Conservation (phyloP, 2,797 vertebrate genomes). For the Muscicapa comitata region DNA sequence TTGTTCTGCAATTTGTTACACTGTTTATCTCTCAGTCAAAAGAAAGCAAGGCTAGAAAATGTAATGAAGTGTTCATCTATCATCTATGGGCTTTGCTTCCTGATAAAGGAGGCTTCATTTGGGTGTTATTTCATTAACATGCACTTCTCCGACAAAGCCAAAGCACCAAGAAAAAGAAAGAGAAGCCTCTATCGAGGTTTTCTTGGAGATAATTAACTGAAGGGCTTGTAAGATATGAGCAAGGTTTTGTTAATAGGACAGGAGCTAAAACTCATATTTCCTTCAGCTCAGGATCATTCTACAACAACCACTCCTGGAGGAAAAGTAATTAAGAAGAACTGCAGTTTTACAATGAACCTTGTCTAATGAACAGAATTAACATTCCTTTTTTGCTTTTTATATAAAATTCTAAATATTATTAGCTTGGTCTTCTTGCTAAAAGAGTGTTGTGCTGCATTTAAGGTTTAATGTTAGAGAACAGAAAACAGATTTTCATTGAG, state of each 20-base stretch:
- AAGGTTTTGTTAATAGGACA: background rate
- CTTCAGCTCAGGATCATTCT: background rate
- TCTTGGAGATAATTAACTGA: background rate
- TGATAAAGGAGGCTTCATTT: background rate
- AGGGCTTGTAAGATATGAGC: background rate
- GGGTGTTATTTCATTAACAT: background rate
- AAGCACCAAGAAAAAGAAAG: background rate
- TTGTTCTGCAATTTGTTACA: background rate
- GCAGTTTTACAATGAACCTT: background rate
- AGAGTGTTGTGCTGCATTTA: background rate
- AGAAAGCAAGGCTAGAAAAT: background rate
- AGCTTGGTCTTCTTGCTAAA: background rate
- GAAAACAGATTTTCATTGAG: background rate
- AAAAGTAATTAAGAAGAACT: background rate
- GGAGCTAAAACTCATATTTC: background rate
- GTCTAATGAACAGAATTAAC: background rate
- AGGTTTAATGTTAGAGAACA: background rate
- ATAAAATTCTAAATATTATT: background rate
- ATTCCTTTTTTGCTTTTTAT: background rate
- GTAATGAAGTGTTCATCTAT: background rate
- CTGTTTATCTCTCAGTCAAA: constrained; percentile 27
- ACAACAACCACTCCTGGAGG: background rate
- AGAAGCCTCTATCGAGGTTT: background rate
- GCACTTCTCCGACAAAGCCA: background rate
- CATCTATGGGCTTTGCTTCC: background rate